Evolutionary conservation across 2,888 invertebrate species (phyloP), one percentile per base, ranked within the genome.

Genomic region (Stenotaenia linearis): DNA sequence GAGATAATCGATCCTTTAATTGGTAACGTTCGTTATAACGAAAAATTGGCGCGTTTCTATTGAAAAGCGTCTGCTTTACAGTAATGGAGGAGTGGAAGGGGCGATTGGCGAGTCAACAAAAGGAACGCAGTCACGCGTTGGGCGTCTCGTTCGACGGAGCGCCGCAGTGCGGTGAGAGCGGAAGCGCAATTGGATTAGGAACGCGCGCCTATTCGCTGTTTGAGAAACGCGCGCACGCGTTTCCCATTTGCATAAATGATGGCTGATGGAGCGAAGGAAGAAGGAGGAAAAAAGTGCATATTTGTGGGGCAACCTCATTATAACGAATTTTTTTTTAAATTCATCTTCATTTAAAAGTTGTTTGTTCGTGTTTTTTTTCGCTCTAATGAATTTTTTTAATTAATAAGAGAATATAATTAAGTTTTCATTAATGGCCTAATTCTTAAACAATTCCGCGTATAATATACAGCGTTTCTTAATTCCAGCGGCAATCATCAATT

Each of bases 121-220:
- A 69, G 69, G 69, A 69, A 28, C 69, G 69, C 69, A 69, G 69
- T 69, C 69, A 69, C 69, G 69, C 69, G 69, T 69, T 69, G 69
- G 69, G 69, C 69, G 69, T 69, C 69, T 69, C 69, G 69, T 69
- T 69, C 69, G 69, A 69, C 69, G 69, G 69, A 69, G 69, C 69
- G 69, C 69, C 69, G 69, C 69, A 69, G 69, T 69, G 69, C 69
- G 69, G 69, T 69, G 69, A 69, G 69, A 69, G 69, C 69, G 69
- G 69, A 69, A 69, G 69, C 69, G 69, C 69, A 69, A 69, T 69
- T 69, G 69, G 69, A 69, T 69, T 69, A 69, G 69, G 69, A 69
- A 69, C 69, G 69, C 69, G 69, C 69, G 69, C 69, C 69, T 69
- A 69, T 69, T 69, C 69, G 69, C 69, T 69, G 69, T 69, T 69